Evolutionary conservation across 2,888 invertebrate genomes (phyloP).

Genomic region (Pyrgus malvae): DNA sequence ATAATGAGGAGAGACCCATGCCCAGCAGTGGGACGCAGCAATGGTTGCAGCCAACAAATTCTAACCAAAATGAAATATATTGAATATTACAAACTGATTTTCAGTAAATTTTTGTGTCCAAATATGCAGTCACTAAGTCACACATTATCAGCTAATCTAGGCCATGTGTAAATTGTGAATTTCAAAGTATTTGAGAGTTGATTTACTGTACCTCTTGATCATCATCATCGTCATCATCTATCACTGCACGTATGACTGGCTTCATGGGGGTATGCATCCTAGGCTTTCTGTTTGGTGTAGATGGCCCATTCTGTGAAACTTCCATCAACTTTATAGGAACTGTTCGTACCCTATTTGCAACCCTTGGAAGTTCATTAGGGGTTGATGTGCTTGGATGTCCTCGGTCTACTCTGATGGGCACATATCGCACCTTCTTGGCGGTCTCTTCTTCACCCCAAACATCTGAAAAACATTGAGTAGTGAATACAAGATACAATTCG

Average conservation of each 20-base stretch:
- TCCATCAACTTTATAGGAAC: slow-evolving; percentile 58
- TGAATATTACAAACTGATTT: too few relatives aligned
- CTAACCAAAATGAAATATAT: too few relatives aligned
- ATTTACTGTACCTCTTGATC: slow-evolving; percentile 63
- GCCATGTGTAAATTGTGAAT: too few relatives aligned
- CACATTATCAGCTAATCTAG: too few relatives aligned
- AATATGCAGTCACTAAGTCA: too few relatives aligned
- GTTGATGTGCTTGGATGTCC: slow-evolving; percentile 72
- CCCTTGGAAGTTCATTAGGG: slow-evolving; percentile 51
- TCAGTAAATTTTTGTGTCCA: too few relatives aligned
- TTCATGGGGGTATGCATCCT: slow-evolving; percentile 57
- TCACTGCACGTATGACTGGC: slow-evolving; percentile 53
- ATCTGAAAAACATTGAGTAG: slow-evolving; percentile 46
- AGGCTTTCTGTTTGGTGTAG: slow-evolving; percentile 54
- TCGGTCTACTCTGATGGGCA: slow-evolving; percentile 66
- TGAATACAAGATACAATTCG: too few relatives aligned
- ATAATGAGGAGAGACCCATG: too few relatives aligned
- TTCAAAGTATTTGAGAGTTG: too few relatives aligned
- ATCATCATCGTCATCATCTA: slow-evolving; percentile 62
- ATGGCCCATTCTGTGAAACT: slow-evolving; percentile 48
- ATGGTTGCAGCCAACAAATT: too few relatives aligned
- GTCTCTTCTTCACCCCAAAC: slow-evolving; percentile 48
- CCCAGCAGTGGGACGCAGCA: too few relatives aligned
- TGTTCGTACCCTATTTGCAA: slow-evolving; percentile 42
- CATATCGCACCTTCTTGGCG: slow-evolving; percentile 58